Base-by-base conservation (phyloP, 2,888 invertebrate species). In the Drosophila prolongata region DNA sequence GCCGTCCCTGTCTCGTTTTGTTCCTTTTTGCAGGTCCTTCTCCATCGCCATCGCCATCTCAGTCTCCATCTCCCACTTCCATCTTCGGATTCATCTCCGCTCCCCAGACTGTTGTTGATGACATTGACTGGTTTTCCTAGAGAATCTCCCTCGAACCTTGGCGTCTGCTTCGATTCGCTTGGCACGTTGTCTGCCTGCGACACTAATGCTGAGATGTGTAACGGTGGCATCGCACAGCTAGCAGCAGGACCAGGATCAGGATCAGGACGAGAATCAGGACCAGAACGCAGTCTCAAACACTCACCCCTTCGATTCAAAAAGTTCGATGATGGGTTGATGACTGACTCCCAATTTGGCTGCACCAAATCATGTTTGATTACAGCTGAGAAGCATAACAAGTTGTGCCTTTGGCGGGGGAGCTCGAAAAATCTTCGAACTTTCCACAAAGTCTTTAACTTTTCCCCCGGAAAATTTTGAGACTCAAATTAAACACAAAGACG, bases 131-230 rank as follows among this genome's bases (percentile, higher is more conserved):
- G 56, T 61, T 74, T 72, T 75, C 46, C 44, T 54, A 58, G 60
- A 57, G 74, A 73, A 54, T 78, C 58, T 30, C 49, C 67, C 46
- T 44, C 44, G 24, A 40, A 38, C 19, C 44, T 56, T 42, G 54
- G 43, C 54, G 65, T 75, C 73, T 75, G 52, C 70, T 75, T 76
- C 88, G 83, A 79, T 82, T 79, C 76, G 88, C 69, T 61, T 86
- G 76, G 81, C 87, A 86, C 79, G 81, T 80, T 80, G 87, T 80
- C 83, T 88, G 85, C 69, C 65, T 53, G 79, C 70, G 85, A 85
- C 87, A 87, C 78, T 89, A 89, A 85, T 89, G 85, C 85, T 70
- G 75, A 87, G 80, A 76, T 87, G 85, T 87, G 80, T 76, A 73
- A 78, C 80, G 76, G 75, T 71, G 78, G 74, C 75, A 62, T 70